phyloP scores from a whole-genome alignment of 2,113 vertebrate species.

The Callorhinus ursinus region DNA sequence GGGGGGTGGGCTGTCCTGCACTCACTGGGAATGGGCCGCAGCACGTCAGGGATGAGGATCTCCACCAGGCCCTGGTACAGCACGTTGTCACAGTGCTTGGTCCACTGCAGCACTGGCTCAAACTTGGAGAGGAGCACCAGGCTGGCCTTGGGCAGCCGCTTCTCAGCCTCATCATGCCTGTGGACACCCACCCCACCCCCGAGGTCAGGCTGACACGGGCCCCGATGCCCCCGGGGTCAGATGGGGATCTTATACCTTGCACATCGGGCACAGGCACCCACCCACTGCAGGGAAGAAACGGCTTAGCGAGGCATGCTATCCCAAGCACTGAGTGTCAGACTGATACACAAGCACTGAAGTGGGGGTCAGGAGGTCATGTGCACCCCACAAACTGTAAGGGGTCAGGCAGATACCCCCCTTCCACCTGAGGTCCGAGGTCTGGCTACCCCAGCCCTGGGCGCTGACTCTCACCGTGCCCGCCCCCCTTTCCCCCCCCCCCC shows the following conservation, averaged over 20 bases:
- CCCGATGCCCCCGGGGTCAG: background rate
- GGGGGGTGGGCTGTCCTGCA: background rate
- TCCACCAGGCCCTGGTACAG: conserved; percentile 96
- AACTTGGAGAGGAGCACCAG: conserved; percentile 94
- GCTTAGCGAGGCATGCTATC: background rate
- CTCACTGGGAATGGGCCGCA: conserved; percentile 96
- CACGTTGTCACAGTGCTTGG: conserved; percentile 92
- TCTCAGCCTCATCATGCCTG: conserved; percentile 93
- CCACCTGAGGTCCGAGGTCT: background rate
- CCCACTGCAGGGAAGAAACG: background rate
- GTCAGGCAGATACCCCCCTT: background rate
- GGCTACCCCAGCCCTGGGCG: background rate
- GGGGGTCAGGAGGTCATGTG: background rate
- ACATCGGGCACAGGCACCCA: background rate
- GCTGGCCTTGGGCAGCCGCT: conserved; percentile 92
- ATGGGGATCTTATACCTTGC: background rate
- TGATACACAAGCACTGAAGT: background rate
- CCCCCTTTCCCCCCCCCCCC: too few species aligned
- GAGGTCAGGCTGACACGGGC: background rate
- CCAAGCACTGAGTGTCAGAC: background rate
- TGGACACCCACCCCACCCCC: background rate
- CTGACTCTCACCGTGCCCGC: background rate
- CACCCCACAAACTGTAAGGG: background rate
- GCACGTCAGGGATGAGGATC: conserved; percentile 93
- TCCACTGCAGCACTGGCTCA: conserved; percentile 93